Base-by-base conservation (phyloP, 2,113 vertebrate species). In the Bagarius yarrelli region DNA sequence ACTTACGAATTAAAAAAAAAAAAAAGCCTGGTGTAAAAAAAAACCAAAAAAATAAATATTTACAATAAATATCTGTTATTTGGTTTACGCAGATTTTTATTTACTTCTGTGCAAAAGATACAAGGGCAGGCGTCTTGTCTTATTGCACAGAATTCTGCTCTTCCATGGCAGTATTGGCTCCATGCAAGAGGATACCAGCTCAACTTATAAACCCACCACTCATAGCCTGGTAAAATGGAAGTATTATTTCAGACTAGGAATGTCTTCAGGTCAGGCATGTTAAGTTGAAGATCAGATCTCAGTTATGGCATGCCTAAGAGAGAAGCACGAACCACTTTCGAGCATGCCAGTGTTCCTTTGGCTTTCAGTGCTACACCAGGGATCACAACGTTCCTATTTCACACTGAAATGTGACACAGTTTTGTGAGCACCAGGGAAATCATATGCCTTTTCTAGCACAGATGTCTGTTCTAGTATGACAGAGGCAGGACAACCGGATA, bases 381-480 rank as follows among this genome's bases (percentile, higher is more conserved):
- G 12, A 18, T 23, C 16, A 21, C 18, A 9, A 56, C 5, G 44
- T 72, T 72, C 12, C 19, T 27, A 4, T 57, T 59, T 40, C 32
- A 15, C 44, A 70, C 63, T 71, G 63, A 63, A 75, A 83, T 32
- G n/a, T 81, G 84, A 81, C 81, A 83, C 82, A 79, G 81, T 83
- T 81, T 78, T 25, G 9, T 30, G 64, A 47, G 32, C 70, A 40
- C 63, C 32, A 27, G 82, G 53, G 79, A 80, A 63, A 79, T 57
- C 27, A 40, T 52, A 30, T 50, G 52, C 82, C 76, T 82, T 80
- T 80, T 44, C 82, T 80, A 82, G 71, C 53, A 4, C 2, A 8
- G 21, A 47, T 53, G 59, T 73, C 32, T 44, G 56, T 13, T 11
- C 21, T 67, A 23, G 27, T 73, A 61, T 63, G 76, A 53, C 55